Conservation (phyloP, 2,113 vertebrate species). For the Trachemys scripta region DNA sequence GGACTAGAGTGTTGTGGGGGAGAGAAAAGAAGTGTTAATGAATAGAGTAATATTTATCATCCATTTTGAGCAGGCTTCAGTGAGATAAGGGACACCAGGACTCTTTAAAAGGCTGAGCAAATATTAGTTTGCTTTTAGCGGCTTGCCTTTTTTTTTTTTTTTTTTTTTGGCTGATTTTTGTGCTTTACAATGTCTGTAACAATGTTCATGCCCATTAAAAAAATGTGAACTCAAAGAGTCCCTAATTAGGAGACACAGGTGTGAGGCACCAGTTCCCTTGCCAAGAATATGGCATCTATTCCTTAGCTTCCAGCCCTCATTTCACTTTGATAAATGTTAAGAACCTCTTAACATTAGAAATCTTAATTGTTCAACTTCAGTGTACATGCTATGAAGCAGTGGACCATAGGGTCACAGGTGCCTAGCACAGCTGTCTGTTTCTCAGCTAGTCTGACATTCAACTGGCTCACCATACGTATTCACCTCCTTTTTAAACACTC, state of each 20-base stretch:
- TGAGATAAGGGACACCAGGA: no score
- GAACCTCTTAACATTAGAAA: conserved; percentile 5
- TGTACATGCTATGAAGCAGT: not conserved
- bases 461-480: not conserved
- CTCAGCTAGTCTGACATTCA: not conserved
- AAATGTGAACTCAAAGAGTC: not conserved
- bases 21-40: no score
- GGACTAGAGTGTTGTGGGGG: no score
- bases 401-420: not conserved
- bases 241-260: not conserved
- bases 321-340: not conserved
- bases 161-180: not conserved
- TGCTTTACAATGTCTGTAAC: conserved; percentile 6
- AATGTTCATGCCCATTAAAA: not conserved
- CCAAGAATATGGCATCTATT: not conserved
- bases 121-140: not conserved
- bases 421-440: not conserved
- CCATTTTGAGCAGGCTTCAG: no score
- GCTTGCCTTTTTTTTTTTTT: not conserved
- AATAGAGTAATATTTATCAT: no score
- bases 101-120: not conserved
- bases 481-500: not conserved
- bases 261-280: not conserved
- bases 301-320: not conserved
- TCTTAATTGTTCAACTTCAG: not conserved